Conservation (phyloP, 2,888 invertebrate genomes). For the Tryphoninae sp. region DNA sequence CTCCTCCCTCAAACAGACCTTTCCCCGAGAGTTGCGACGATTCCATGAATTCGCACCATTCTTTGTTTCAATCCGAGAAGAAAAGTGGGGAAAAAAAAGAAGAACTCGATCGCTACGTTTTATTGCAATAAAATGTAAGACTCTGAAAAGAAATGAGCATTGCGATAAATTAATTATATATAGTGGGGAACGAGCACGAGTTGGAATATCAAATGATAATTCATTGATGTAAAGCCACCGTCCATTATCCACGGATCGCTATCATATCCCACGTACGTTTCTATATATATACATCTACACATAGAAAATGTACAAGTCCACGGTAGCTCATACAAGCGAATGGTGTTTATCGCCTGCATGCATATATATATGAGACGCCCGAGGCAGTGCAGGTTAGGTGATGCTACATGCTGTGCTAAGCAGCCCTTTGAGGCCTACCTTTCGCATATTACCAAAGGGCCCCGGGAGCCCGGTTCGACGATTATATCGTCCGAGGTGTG, state of each 20-base stretch:
- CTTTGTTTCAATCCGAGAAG: slow-evolving; percentile 1
- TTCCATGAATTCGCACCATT: slow-evolving; percentile 29
- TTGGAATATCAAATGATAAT: background rate
- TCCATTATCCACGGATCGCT: slow-evolving; percentile 15
- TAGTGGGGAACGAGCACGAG: background rate
- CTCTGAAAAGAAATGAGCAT: too few species aligned
- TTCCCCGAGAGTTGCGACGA: slow-evolving; percentile 19
- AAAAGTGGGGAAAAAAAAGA: slow-evolving; percentile 18
- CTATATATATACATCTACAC: background rate
- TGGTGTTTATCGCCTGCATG: slow-evolving; percentile 12
- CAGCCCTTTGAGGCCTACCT: slow-evolving; percentile 64
- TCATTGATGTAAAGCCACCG: background rate
- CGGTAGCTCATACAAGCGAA: slow-evolving; percentile 12
- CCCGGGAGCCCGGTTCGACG: slow-evolving; percentile 61
- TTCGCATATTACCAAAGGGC: slow-evolving; percentile 59
- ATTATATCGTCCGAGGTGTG: slow-evolving; percentile 61
- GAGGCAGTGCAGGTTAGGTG: slow-evolving; percentile 40
- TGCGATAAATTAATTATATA: too few species aligned
- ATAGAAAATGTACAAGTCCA: slow-evolving; percentile 24
- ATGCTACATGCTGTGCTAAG: slow-evolving; percentile 53
- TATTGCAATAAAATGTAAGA: too few species aligned
- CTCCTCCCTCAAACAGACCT: slow-evolving; percentile 32
- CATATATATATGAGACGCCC: slow-evolving; percentile 32
- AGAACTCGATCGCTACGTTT: background rate
- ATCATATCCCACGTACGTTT: slow-evolving; percentile 24